A percentile compares a stretch with the other conserved stretches of the same genome.
These are phyloP conservation scores for Tridacna crocea DNA, from an alignment of 2,888 invertebrate genomes.

Conservation along the genomic window DNA sequence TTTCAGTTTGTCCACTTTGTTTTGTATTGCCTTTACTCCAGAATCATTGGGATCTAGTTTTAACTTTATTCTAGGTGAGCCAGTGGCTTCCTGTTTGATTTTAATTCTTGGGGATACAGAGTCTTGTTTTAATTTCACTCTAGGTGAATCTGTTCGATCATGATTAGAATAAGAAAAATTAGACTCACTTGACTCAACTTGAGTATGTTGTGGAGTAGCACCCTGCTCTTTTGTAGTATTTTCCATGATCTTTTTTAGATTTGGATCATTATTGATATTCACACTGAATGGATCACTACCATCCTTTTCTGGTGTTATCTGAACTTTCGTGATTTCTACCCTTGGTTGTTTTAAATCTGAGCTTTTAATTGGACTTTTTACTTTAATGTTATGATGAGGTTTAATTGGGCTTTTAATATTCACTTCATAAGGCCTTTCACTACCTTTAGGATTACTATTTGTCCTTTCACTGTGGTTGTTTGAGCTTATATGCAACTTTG, in stretches of 20 bases:
- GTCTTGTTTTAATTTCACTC: slow-evolving; percentile 39
- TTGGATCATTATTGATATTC: slow-evolving; percentile 48
- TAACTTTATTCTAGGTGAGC: slow-evolving; percentile 13
- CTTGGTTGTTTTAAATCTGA: slow-evolving; percentile 59
- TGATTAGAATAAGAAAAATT: slow-evolving; percentile 6
- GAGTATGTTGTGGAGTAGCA: slow-evolving; percentile 7
- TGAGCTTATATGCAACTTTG: slow-evolving; percentile 58
- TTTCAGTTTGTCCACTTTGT: neutral
- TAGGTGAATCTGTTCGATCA: slow-evolving; percentile 26
- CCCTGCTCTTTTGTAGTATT: slow-evolving; percentile 27
- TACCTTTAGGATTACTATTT: slow-evolving; percentile 8
- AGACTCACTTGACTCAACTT: slow-evolving; percentile 3
- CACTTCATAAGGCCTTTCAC: slow-evolving; percentile 53
- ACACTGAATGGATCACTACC: slow-evolving; percentile 52
- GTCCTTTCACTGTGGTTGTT: slow-evolving; percentile 14
- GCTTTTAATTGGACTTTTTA: slow-evolving; percentile 60
- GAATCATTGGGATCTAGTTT: slow-evolving; percentile 13
- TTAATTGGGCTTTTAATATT: slow-evolving; percentile 61
- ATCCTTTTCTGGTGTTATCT: slow-evolving; percentile 55
- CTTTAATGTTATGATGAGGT: slow-evolving; percentile 59
- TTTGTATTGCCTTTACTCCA: slow-evolving; percentile 26
- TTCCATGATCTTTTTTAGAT: slow-evolving; percentile 47
- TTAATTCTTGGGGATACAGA: slow-evolving; percentile 21
- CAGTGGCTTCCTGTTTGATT: slow-evolving; percentile 18
- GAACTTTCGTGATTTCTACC: slow-evolving; percentile 51